phyloP scores from a whole-genome alignment of 2,888 invertebrate species.

The Smittia aterrima region DNA sequence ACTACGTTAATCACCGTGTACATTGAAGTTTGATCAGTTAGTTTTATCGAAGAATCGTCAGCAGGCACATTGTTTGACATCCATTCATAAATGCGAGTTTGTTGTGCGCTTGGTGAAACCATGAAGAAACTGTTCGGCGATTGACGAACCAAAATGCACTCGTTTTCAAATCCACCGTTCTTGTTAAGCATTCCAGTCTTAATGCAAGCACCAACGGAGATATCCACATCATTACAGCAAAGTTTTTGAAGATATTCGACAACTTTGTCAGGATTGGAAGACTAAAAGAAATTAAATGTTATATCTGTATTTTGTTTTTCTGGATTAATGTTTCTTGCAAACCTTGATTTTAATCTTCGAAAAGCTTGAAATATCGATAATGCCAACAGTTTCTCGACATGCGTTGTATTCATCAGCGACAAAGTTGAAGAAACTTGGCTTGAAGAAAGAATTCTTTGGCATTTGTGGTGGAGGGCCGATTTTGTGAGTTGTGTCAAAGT shows the following conservation, averaged over 20 bases:
- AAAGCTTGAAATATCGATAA: constrained; percentile 77
- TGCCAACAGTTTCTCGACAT: constrained; percentile 71
- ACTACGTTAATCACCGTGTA: constrained; percentile 70
- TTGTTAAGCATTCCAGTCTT: constrained; percentile 73
- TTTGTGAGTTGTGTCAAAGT: constrained; percentile 61
- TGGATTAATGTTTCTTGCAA: constrained; percentile 56
- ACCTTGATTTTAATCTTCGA: constrained; percentile 67
- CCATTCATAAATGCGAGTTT: constrained; percentile 70
- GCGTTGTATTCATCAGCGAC: constrained; percentile 70
- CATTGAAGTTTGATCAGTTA: constrained; percentile 70
- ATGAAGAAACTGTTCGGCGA: constrained; percentile 66
- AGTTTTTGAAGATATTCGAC: constrained; percentile 63
- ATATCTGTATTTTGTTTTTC: not conserved
- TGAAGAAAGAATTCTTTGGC: constrained; percentile 64
- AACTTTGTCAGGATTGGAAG: constrained; percentile 48
- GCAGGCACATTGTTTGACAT: constrained; percentile 64
- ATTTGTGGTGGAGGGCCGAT: constrained; percentile 57
- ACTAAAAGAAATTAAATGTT: not conserved
- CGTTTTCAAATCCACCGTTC: constrained; percentile 69
- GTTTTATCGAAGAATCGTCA: constrained; percentile 57
- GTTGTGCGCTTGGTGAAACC: constrained; percentile 76
- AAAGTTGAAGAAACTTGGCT: constrained; percentile 67
- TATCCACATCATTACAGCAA: constrained; percentile 66
- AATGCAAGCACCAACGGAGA: constrained; percentile 63
- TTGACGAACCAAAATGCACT: constrained; percentile 67